Evolutionary conservation across 1,140 invertebrate genomes (phyloP).

Genomic region (Aplysia californica): DNA sequence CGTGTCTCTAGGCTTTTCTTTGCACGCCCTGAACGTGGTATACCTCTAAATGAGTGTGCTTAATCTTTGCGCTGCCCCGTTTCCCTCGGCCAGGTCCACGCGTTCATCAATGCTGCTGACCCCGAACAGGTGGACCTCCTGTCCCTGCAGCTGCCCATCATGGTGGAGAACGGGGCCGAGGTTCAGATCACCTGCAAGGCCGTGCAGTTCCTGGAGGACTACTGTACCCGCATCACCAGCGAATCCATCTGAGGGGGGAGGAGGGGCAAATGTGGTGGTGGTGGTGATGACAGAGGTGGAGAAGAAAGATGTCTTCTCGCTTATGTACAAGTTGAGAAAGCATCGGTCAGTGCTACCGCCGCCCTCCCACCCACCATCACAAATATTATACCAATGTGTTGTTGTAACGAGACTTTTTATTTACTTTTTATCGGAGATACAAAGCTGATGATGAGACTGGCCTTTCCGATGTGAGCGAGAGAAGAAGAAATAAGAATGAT

Average conservation of each 20-base stretch:
- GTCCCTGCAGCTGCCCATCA: conserved; percentile 41
- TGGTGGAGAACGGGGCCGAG: conserved; percentile 41
- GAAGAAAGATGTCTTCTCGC: background rate
- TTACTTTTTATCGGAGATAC: background rate
- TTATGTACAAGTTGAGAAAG: background rate
- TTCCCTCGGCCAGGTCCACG: conserved; percentile 39
- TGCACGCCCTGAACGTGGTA: too few relatives aligned
- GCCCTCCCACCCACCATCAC: too few relatives aligned
- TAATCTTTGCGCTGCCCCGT: too few relatives aligned
- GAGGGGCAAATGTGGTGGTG: background rate
- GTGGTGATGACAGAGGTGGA: background rate
- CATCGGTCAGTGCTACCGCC: too few relatives aligned
- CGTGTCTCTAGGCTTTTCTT: too few relatives aligned
- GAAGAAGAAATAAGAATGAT: background rate
- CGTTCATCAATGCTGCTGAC: conserved; percentile 39
- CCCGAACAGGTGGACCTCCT: conserved; percentile 39
- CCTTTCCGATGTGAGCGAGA: background rate
- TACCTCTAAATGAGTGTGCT: too few relatives aligned
- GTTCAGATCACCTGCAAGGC: conserved; percentile 38
- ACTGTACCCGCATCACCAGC: conserved; percentile 30
- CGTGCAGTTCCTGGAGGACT: conserved; percentile 43
- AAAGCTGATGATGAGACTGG: background rate
- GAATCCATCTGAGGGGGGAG: conserved; percentile 12
- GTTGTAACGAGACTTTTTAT: background rate
- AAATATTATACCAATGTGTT: background rate